Conservation (phyloP, 2,113 vertebrate genomes). For the Silurus glanis region DNA sequence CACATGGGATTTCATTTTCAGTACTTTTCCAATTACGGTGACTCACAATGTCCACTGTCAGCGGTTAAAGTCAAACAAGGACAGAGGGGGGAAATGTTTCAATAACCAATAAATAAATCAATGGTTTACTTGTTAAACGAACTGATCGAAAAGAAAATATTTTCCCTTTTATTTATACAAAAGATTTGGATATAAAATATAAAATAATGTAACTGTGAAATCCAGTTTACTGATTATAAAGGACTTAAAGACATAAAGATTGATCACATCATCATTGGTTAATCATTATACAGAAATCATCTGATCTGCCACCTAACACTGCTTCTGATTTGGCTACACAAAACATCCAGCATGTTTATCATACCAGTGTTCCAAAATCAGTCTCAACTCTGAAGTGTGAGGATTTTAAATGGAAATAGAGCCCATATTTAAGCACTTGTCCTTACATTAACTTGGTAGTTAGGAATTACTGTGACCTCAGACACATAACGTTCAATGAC, state of each 20-base stretch:
- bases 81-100: neutral
- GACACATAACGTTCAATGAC: slow-evolving; percentile 73
- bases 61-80: neutral
- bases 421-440: neutral
- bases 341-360: neutral
- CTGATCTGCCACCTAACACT: neutral
- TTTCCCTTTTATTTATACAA: neutral
- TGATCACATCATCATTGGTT: neutral
- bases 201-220: neutral
- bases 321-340: neutral
- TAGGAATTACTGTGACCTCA: slow-evolving; percentile 69
- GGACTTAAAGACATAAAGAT: neutral
- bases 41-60: too few species aligned
- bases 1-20: neutral
- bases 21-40: too few species aligned
- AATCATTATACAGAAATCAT: neutral
- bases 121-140: neutral
- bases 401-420: neutral
- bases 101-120: neutral
- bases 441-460: slow-evolving; percentile 73
- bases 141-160: too few species aligned
- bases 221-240: neutral
- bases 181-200: neutral
- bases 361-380: neutral
- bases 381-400: neutral